phyloP scores from a whole-genome alignment of 2,113 vertebrate genomes.

The Gymnogyps californianus region DNA sequence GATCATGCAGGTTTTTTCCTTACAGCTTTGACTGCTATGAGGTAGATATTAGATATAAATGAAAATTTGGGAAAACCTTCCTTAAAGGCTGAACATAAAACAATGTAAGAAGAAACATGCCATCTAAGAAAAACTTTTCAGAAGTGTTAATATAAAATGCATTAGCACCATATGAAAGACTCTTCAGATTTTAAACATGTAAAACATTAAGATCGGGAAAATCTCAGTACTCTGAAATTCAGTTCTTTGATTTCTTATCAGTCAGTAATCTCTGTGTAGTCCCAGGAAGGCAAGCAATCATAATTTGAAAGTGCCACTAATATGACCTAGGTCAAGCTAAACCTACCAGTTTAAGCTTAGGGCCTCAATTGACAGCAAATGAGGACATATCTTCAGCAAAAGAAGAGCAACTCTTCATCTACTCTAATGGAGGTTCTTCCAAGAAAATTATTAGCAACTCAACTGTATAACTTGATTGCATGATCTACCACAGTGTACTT shows the following conservation, averaged over 20 bases:
- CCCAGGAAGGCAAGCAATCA: conserved; percentile 1
- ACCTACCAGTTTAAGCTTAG: not conserved
- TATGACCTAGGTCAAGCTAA: not conserved
- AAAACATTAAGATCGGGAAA: conserved; percentile 34
- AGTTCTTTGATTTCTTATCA: conserved; percentile 42
- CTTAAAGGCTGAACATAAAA: conserved; percentile 47
- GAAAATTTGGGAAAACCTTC: not conserved
- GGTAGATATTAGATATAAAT: conserved; percentile 23
- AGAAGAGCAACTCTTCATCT: not conserved
- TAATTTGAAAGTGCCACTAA: conserved; percentile 18
- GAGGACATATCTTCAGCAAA: not conserved
- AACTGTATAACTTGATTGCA: not conserved
- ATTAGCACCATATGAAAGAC: conserved; percentile 23
- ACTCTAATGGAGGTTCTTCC: not conserved
- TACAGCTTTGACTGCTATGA: conserved; percentile 4
- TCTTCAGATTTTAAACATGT: conserved; percentile 3
- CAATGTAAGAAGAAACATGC: not conserved
- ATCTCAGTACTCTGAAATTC: conserved; percentile 27
- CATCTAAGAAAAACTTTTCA: conserved; percentile 38
- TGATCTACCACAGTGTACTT: not conserved
- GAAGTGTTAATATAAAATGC: conserved; percentile 49
- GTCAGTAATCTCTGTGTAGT: not conserved
- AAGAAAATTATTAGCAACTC: not conserved
- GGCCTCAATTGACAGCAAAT: not conserved
- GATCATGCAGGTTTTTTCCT: not conserved